Evolutionary conservation across 37 sponge, comb jelly and placozoan species (phyloP).

Genomic region (Aphrocallistes beatrix): DNA sequence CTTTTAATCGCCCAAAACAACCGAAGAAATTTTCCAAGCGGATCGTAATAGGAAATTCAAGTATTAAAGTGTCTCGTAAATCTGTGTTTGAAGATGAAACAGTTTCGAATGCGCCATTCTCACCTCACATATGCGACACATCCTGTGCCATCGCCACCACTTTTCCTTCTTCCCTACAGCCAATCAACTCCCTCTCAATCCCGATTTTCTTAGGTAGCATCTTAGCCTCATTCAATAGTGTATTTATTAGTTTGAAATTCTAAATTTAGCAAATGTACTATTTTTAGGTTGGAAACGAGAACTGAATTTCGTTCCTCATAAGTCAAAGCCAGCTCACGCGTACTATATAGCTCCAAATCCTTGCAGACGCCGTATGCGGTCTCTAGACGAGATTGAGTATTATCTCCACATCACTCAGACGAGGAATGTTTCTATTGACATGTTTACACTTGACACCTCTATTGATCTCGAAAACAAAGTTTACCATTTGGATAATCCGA

Average conservation of each 20-base stretch:
- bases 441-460: slow-evolving; percentile 1
- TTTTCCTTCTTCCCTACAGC: not conserved
- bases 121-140: not conserved
- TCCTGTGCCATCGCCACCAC: not conserved
- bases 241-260: not conserved
- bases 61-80: not conserved
- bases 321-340: not conserved
- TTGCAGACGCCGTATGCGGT: not conserved
- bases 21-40: not conserved
- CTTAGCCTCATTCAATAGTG: not conserved
- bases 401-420: not conserved
- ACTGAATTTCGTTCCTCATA: not conserved
- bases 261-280: not conserved
- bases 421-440: not conserved
- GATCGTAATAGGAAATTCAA: not conserved
- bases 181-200: not conserved
- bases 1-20: not conserved
- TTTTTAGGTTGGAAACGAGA: not conserved
- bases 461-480: not conserved
- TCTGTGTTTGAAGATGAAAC: not conserved
- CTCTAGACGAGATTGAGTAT: not conserved
- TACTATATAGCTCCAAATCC: not conserved
- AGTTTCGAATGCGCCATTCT: not conserved
- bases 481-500: not conserved
- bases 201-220: not conserved